A percentile compares a stretch with the other conserved stretches of the same genome.
Conservation (phyloP, 1,140 invertebrate species). For the Camponotus vicinus region DNA sequence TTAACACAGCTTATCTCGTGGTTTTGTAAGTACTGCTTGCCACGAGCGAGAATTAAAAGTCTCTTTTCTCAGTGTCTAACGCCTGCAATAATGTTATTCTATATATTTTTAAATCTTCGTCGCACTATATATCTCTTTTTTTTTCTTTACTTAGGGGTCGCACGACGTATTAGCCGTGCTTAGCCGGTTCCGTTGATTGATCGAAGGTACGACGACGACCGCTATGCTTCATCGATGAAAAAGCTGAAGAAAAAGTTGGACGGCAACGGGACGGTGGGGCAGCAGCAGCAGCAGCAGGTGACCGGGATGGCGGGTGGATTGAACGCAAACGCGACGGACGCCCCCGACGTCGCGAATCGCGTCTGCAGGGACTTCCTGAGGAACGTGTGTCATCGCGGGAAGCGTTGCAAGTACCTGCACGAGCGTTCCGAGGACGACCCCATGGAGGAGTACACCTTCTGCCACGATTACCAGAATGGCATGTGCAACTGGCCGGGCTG, state of each 20-base stretch:
- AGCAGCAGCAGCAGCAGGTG: neutral
- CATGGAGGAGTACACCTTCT: slow-evolving; percentile 89
- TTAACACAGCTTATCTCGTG: neutral
- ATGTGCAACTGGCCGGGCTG: slow-evolving; percentile 89
- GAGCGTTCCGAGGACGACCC: slow-evolving; percentile 85
- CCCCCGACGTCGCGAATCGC: slow-evolving; percentile 76
- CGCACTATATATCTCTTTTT: slow-evolving; percentile 5
- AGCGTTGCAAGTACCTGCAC: slow-evolving; percentile 92
- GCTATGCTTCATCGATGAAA: slow-evolving; percentile 75
- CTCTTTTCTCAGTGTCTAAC: neutral
- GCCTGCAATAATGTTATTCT: neutral
- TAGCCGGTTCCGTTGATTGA: neutral
- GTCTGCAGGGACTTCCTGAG: slow-evolving; percentile 89
- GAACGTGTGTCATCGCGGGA: slow-evolving; percentile 91
- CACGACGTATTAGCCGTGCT: neutral
- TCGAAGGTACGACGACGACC: slow-evolving; percentile 8
- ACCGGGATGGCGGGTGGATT: slow-evolving; percentile 75
- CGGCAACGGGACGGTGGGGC: slow-evolving; percentile 23
- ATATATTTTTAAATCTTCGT: neutral
- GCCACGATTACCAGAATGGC: slow-evolving; percentile 94
- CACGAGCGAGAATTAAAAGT: neutral
- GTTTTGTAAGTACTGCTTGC: slow-evolving; percentile 1
- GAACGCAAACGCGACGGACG: slow-evolving; percentile 72
- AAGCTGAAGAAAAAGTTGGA: slow-evolving; percentile 77
- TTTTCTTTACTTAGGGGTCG: slow-evolving; percentile 16